A percentile compares a stretch with the other conserved stretches of the same genome.
phyloP scores from a whole-genome alignment of 2,797 vertebrate genomes.

The Hapalemur alaotrensis region DNA sequence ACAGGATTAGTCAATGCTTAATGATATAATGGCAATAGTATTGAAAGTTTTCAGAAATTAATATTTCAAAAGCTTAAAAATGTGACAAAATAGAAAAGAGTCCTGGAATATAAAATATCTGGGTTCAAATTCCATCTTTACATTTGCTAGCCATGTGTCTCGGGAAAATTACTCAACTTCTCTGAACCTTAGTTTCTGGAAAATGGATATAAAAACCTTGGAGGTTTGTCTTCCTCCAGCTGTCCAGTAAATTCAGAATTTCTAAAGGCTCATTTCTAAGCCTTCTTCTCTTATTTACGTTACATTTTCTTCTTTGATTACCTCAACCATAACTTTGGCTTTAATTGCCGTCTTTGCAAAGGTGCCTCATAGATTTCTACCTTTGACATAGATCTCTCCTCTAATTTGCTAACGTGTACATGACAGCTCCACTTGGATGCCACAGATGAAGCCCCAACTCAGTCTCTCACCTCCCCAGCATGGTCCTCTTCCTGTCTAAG shows the following conservation, averaged over 20 bases:
- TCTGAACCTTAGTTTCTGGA: neutral
- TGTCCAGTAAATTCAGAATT: neutral
- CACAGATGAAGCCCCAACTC: neutral
- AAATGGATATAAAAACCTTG: neutral
- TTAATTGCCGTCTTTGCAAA: neutral
- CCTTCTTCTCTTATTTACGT: neutral
- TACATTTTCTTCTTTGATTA: neutral
- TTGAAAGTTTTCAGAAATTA: conserved; percentile 48
- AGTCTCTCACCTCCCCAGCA: neutral
- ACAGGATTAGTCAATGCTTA: neutral
- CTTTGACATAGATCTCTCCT: neutral
- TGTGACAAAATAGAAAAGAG: neutral
- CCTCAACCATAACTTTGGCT: neutral
- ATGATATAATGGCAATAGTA: conserved; percentile 25
- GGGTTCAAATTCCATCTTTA: neutral
- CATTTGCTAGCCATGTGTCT: neutral
- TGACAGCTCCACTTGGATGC: neutral
- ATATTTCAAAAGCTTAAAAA: conserved; percentile 33
- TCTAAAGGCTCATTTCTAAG: neutral
- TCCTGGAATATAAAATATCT: neutral
- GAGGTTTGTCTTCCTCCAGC: neutral
- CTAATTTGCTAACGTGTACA: neutral
- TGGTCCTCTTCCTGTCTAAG: too few species aligned
- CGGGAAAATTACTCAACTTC: neutral
- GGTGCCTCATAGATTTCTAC: neutral